phyloP scores from a whole-genome alignment of 2,797 vertebrate species.

The Hirundo rustica region DNA sequence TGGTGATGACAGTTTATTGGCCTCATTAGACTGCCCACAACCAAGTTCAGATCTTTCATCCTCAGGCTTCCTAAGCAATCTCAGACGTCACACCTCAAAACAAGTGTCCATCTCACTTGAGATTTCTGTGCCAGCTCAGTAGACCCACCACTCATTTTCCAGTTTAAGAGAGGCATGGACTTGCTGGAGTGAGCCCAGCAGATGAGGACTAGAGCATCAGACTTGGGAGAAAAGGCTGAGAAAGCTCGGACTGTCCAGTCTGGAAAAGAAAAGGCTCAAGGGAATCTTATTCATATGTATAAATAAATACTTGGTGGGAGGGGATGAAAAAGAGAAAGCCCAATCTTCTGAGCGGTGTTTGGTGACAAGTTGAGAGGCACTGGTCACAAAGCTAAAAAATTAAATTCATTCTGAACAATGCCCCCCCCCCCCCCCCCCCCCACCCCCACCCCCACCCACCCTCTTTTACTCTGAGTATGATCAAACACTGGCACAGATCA shows the following conservation, averaged over 20 bases:
- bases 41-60: not conserved
- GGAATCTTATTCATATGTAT: not conserved
- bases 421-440: fast-evolving
- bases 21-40: not conserved
- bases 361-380: not conserved
- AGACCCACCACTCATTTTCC: not conserved
- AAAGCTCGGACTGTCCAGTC: not conserved
- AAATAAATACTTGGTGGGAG: not conserved
- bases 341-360: not conserved
- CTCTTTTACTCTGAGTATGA: not conserved
- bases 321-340: not conserved
- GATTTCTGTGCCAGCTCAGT: not conserved
- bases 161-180: not conserved
- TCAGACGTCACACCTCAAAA: not conserved
- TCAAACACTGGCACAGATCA: not conserved
- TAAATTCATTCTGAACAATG: not conserved
- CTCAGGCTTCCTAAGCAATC: not conserved
- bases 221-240: not conserved
- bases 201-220: not conserved
- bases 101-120: not conserved
- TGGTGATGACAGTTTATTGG: not conserved
- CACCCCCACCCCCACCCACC: fast-evolving
- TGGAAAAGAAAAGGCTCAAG: not conserved
- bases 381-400: not conserved
- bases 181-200: not conserved